Percentiles rank a stretch among this genome's conserved stretches.
Conservation (phyloP, 2,888 invertebrate species). For the Caenorhabditis imperialis region DNA sequence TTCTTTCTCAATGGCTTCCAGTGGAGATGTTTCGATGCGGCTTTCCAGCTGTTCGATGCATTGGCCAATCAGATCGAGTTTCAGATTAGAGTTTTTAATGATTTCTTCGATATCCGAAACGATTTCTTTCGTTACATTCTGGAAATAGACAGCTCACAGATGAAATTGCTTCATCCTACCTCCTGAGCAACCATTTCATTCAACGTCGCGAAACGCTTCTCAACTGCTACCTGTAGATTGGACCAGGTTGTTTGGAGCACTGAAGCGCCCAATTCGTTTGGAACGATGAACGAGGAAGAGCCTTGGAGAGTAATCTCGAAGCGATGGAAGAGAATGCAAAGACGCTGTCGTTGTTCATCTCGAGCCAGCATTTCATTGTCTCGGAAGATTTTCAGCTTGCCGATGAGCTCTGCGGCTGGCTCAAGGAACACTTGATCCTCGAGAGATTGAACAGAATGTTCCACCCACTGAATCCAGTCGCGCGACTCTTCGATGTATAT, state of each 20-base stretch:
- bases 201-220: conserved; percentile 65
- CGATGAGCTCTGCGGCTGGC: conserved; percentile 81
- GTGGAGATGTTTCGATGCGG: too few relatives aligned
- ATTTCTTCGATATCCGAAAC: too few relatives aligned
- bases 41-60: too few relatives aligned
- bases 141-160: too few relatives aligned
- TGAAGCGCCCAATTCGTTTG: conserved; percentile 78
- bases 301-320: conserved; percentile 76
- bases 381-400: conserved; percentile 92
- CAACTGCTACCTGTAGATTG: conserved; percentile 66
- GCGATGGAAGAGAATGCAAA: conserved; percentile 86
- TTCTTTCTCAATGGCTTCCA: too few relatives aligned
- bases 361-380: conserved; percentile 93
- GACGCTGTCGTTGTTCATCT: conserved; percentile 90
- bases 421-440: conserved; percentile 67
- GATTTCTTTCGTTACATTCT: too few relatives aligned
- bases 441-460: conserved; percentile 65
- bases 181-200: conserved; percentile 58
- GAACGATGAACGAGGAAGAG: conserved; percentile 68
- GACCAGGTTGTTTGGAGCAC: conserved; percentile 79
- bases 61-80: too few relatives aligned
- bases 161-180: too few relatives aligned
- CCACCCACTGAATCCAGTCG: conserved; percentile 74
- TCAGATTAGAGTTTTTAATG: too few relatives aligned
- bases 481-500: conserved; percentile 71